Evolutionary conservation across 2,888 invertebrate genomes (phyloP).

Genomic region (Deilephila porcellus): DNA sequence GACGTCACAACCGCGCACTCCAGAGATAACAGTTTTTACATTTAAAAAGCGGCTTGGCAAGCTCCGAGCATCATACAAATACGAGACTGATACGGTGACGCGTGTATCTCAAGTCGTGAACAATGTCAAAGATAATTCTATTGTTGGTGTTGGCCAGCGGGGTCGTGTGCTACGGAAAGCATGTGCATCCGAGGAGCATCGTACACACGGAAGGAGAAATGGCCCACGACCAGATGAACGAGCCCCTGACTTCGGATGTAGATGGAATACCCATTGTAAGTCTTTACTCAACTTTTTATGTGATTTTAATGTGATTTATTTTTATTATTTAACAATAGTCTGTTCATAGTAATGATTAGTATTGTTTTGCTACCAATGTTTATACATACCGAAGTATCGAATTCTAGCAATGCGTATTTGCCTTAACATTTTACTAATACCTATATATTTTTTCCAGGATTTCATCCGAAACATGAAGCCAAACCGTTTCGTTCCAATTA

Average conservation of each 20-base stretch:
- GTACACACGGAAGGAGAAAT: slow-evolving; percentile 38
- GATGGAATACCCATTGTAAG: slow-evolving; percentile 59
- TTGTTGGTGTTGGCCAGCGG: slow-evolving; percentile 42
- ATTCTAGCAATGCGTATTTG: background rate
- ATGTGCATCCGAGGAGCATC: slow-evolving; percentile 56
- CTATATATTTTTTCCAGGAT: slow-evolving; percentile 53
- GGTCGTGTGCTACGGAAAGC: slow-evolving; percentile 50
- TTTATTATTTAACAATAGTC: too few relatives aligned
- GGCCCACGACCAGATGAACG: slow-evolving; percentile 34
- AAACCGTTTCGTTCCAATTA: slow-evolving; percentile 66
- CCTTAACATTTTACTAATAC: background rate
- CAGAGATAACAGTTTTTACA: slow-evolving; percentile 49
- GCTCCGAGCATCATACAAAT: slow-evolving; percentile 44
- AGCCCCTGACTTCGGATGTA: slow-evolving; percentile 40
- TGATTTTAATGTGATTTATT: too few relatives aligned
- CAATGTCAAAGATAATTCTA: slow-evolving; percentile 46
- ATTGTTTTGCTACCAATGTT: too few relatives aligned
- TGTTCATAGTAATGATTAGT: too few relatives aligned
- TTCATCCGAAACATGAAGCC: slow-evolving; percentile 52
- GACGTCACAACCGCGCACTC: slow-evolving; percentile 47
- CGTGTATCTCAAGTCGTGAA: slow-evolving; percentile 35
- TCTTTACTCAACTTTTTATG: slow-evolving; percentile 33
- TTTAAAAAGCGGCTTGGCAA: slow-evolving; percentile 53
- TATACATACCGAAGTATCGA: too few relatives aligned
- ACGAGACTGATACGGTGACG: slow-evolving; percentile 35